Conservation (phyloP, 1,140 invertebrate species). For the Octopus bimaculoides region DNA sequence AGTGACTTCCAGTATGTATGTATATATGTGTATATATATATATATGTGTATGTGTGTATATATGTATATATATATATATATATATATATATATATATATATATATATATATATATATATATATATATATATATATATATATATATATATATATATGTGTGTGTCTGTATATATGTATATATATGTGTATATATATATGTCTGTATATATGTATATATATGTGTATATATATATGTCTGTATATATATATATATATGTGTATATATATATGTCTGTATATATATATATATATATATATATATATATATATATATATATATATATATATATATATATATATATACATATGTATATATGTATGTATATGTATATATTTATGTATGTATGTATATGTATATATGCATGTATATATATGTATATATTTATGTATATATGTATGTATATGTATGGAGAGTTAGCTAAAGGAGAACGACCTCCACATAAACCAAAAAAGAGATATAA, state of each 20-base stretch:
- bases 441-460: neutral
- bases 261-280: neutral
- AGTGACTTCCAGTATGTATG: too few species aligned
- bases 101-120: neutral
- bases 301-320: neutral
- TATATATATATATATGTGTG: neutral
- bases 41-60: neutral
- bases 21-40: neutral
- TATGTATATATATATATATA: neutral
- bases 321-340: neutral
- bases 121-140: neutral
- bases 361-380: neutral
- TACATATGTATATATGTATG: neutral
- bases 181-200: neutral
- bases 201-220: neutral
- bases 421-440: neutral
- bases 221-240: neutral
- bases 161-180: neutral
- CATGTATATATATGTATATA: neutral
- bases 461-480: too few species aligned
- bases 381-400: neutral
- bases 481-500: too few species aligned
- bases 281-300: conserved; percentile 2
- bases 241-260: neutral
- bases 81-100: neutral